Percentiles rank a stretch among this genome's conserved stretches.
Conservation (phyloP, 2,113 vertebrate genomes). For the Ophiodon elongatus region DNA sequence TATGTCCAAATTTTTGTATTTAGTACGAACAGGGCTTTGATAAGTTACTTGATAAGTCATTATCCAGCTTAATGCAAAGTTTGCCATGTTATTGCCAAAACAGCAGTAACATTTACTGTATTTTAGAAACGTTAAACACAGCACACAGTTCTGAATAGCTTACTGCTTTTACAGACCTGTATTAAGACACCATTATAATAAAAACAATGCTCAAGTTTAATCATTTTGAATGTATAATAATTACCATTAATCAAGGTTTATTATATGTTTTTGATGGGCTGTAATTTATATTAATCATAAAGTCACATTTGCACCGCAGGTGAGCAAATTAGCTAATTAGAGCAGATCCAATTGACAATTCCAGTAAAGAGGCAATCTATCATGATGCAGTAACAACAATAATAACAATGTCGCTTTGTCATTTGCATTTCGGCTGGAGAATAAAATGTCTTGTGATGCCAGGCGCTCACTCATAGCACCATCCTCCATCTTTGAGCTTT, state of each 20-base stretch:
- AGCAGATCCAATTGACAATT: constrained; percentile 50
- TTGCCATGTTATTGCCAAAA: neutral
- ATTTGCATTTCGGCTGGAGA: constrained; percentile 56
- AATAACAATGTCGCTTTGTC: constrained; percentile 10
- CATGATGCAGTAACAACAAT: constrained; percentile 23
- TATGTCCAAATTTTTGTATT: neutral
- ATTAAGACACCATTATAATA: constrained; percentile 20
- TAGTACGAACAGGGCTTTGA: neutral
- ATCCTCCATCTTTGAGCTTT: constrained; percentile 48
- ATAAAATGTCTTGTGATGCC: constrained; percentile 45
- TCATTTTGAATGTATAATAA: constrained; percentile 24
- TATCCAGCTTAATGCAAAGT: neutral
- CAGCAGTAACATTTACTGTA: neutral
- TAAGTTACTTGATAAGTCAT: neutral
- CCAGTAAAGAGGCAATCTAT: constrained; percentile 52
- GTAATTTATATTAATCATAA: constrained; percentile 36
- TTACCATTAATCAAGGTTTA: constrained; percentile 41
- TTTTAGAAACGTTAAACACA: neutral
- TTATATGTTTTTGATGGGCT: constrained; percentile 24
- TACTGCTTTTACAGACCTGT: neutral
- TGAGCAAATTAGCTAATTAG: constrained; percentile 55
- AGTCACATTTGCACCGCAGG: constrained; percentile 26
- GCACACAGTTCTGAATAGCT: neutral
- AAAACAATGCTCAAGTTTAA: neutral
- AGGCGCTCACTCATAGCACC: constrained; percentile 56